phyloP scores from a whole-genome alignment of 1,140 invertebrate species.

The Bombus huntii region DNA sequence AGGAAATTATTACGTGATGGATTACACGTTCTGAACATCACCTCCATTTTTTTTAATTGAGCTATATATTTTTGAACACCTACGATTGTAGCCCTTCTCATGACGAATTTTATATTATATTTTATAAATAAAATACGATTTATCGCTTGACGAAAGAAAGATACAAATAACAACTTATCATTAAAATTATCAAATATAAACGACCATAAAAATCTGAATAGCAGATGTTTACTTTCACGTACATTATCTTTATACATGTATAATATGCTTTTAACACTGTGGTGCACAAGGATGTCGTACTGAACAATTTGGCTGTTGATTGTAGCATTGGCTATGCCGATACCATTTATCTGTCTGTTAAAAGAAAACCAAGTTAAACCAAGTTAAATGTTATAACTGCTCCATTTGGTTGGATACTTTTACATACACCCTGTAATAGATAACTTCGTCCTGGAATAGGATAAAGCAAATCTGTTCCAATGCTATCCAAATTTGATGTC shows the following conservation, averaged over 20 bases:
- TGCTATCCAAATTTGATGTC: conserved; percentile 58
- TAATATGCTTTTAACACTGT: not conserved
- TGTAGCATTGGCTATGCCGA: not conserved
- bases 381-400: not conserved
- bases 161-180: not conserved
- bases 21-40: too few relatives aligned
- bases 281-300: not conserved
- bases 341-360: conserved; percentile 1
- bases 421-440: conserved; percentile 60
- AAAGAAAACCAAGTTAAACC: not conserved
- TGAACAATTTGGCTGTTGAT: not conserved
- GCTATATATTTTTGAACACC: too few relatives aligned
- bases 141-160: not conserved
- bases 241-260: not conserved
- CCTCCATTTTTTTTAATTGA: too few relatives aligned
- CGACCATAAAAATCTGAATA: not conserved
- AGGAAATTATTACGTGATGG: too few relatives aligned
- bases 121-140: too few relatives aligned
- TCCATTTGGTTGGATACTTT: not conserved
- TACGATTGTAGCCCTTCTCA: not conserved
- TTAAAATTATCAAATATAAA: not conserved
- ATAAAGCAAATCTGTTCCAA: conserved; percentile 61
- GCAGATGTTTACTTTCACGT: not conserved
- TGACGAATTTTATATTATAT: not conserved
- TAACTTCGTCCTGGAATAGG: conserved; percentile 70